These are phyloP conservation scores for Saccostrea cuccullata DNA, from an alignment of 1,140 invertebrate species.

Conservation along the genomic window DNA sequence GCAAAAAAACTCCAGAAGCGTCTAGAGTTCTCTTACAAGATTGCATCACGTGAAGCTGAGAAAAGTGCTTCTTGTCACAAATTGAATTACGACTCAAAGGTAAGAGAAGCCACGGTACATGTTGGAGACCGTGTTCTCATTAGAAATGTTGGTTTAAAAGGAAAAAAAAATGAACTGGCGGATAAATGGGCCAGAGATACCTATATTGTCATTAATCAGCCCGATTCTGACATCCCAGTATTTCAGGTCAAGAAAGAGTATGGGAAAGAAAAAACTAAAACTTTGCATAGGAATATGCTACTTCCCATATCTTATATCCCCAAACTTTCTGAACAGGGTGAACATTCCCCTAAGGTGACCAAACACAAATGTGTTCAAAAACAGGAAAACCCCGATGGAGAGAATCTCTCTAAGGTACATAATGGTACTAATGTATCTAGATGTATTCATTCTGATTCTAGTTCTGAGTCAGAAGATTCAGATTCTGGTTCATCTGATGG, in stretches of 20 bases:
- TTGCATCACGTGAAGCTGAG: constrained; percentile 5
- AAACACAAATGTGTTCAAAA: not conserved
- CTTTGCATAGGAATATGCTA: constrained; percentile 52
- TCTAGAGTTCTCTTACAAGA: constrained; percentile 42
- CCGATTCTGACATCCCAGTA: constrained; percentile 50
- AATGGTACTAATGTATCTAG: not conserved
- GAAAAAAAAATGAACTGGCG: constrained; percentile 45
- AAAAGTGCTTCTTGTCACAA: constrained; percentile 13
- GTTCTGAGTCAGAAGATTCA: not conserved
- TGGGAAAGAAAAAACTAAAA: not conserved
- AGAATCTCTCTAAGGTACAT: too few relatives aligned
- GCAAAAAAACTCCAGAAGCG: constrained; percentile 27
- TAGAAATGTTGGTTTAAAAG: constrained; percentile 42
- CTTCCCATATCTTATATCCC: constrained; percentile 38
- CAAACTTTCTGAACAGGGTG: not conserved
- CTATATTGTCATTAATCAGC: constrained; percentile 35
- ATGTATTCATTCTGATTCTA: not conserved
- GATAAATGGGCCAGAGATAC: constrained; percentile 40
- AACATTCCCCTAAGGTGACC: not conserved
- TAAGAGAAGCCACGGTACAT: constrained; percentile 5
- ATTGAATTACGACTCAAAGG: constrained; percentile 17
- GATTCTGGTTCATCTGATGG: constrained; percentile 9
- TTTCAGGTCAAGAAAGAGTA: constrained; percentile 24
- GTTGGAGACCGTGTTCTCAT: constrained; percentile 44
- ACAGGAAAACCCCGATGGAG: not conserved